Base-by-base conservation (phyloP, 2,888 invertebrate genomes). In the Agonopterix alstromeriana region DNA sequence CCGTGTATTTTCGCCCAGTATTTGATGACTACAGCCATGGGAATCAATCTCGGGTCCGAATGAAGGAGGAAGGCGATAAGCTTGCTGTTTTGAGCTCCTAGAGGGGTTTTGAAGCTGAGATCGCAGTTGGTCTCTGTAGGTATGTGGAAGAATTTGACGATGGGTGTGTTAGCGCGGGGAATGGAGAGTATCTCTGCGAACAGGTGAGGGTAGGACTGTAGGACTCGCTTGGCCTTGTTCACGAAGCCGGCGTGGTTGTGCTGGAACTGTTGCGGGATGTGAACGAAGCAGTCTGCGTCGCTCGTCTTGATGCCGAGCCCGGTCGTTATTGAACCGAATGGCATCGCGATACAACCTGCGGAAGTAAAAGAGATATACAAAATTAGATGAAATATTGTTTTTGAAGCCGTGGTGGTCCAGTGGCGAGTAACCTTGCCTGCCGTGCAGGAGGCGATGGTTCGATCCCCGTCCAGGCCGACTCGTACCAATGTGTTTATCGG, bases 311-410 rank as follows among this genome's bases (percentile, higher is more conserved):
- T 91, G 44, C 92, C 92, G 46, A 95, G 80, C 2, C 93, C 94
- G 1, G 92, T 94, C 1, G 93, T 90, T 36, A 93, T 91, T 0
- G 95, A 95, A 2, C 96, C 95, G 77, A 94, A 96, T 2, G 92
- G 91, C 4, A 79, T 53, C 2, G 84, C 80, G 38, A 59, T 55
- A 56, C 87, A 85, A 10, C 80, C 89, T 89, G 76, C 2, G 17
- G 42, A 12, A 8, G 7, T 35, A 35, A 44, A 9, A 44, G 27
- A 27, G 27, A 27, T 17, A 17, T 4, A 17, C 3, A 3, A 17
- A 17, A 17, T 17, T 17, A 17, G 17, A 17, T 3, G 17, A 17
- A 17, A 17, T 17, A 17, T 17, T 2, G 17, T 17, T 17, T 17
- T 17, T 17, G 3, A 17, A 17, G n/a, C n/a, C n/a, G n/a, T n/a